Conservation (phyloP, 2,888 invertebrate genomes). For the Chrysopilus asiliformis region DNA sequence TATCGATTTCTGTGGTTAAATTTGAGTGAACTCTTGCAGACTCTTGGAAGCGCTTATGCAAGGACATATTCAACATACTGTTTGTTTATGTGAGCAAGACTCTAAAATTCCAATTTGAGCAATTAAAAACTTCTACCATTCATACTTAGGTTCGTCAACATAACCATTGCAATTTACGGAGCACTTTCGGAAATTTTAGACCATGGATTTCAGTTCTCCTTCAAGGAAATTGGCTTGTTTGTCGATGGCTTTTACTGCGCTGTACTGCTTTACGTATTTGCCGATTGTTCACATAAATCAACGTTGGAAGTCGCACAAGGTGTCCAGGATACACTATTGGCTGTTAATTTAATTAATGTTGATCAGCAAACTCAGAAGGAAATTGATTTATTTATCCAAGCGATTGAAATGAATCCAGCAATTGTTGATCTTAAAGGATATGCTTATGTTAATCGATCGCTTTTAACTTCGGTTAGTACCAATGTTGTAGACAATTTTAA, state of each 20-base stretch:
- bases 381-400: conserved; percentile 54
- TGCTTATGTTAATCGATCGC: conserved; percentile 48
- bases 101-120: background rate
- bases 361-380: conserved; percentile 48
- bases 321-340: conserved; percentile 46
- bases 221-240: conserved; percentile 52
- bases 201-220: conserved; percentile 48
- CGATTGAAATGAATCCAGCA: conserved; percentile 57
- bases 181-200: conserved; percentile 53
- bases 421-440: conserved; percentile 54
- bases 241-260: conserved; percentile 50
- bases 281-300: conserved; percentile 52
- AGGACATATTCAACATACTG: conserved; percentile 53
- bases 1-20: conserved; percentile 52
- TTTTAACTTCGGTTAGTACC: conserved; percentile 46
- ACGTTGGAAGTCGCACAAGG: conserved; percentile 49
- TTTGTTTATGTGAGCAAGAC: conserved; percentile 43
- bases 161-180: conserved; percentile 53
- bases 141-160: conserved; percentile 44
- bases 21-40: conserved; percentile 50
- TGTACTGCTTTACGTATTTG: conserved; percentile 47
- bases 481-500: background rate
- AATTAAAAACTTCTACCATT: background rate
- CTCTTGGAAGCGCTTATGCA: conserved; percentile 51
- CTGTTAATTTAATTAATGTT: conserved; percentile 43